Percentiles rank a stretch among this genome's conserved stretches.
phyloP scores from a whole-genome alignment of 1,140 invertebrate species.

The Lysiphlebus fabarum region DNA sequence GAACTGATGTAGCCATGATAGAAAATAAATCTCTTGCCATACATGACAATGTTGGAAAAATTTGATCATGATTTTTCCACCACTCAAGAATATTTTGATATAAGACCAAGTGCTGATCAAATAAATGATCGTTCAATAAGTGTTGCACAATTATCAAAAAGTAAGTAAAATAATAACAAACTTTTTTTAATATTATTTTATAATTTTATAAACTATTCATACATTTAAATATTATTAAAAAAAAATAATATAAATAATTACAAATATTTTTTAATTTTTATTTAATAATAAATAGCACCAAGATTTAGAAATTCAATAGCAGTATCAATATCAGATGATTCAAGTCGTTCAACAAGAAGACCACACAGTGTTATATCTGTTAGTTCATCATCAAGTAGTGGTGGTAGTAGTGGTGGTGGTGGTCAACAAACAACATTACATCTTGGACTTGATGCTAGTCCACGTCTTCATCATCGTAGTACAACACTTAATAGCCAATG shows the following conservation, averaged over 20 bases:
- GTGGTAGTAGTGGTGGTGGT: conserved; percentile 57
- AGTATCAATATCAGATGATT: conserved; percentile 63
- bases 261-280: no score
- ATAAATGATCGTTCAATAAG: conserved; percentile 81
- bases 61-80: conserved; percentile 17
- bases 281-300: conserved; percentile 58
- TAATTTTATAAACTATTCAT: not conserved
- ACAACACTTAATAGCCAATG: conserved; percentile 74
- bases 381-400: conserved; percentile 65
- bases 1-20: conserved; percentile 14
- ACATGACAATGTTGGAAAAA: conserved; percentile 7
- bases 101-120: conserved; percentile 80
- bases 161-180: no score
- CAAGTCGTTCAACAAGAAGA: conserved; percentile 64
- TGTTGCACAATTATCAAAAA: conserved; percentile 70
- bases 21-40: conserved; percentile 18
- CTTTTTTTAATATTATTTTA: no score
- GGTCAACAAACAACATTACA: conserved; percentile 51
- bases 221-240: not conserved
- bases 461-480: conserved; percentile 65
- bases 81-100: conserved; percentile 58
- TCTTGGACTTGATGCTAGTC: conserved; percentile 57
- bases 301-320: conserved; percentile 73
- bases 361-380: conserved; percentile 81
- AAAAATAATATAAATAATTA: not conserved